phyloP scores from a whole-genome alignment of 2,113 vertebrate genomes.

The Nyctereutes procyonoides region DNA sequence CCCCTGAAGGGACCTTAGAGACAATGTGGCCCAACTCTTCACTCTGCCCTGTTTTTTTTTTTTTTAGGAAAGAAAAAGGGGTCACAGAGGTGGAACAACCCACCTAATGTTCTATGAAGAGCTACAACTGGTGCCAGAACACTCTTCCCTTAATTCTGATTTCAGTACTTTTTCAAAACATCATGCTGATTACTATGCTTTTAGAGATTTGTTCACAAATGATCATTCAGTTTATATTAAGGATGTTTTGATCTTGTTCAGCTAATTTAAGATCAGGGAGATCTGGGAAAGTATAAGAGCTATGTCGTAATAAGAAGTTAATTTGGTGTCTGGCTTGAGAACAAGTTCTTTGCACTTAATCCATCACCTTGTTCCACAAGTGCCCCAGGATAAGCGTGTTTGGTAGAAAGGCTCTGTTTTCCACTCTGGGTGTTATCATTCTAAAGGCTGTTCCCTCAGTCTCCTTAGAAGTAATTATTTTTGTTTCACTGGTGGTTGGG shows the following conservation, averaged over 20 bases:
- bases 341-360: neutral
- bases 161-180: neutral
- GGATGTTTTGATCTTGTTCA: constrained; percentile 7
- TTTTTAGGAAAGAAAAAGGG: neutral
- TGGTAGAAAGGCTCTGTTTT: neutral
- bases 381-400: neutral
- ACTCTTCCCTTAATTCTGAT: neutral
- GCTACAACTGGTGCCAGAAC: too few relatives aligned
- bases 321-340: neutral
- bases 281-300: neutral
- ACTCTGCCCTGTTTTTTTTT: neutral
- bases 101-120: neutral
- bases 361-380: neutral
- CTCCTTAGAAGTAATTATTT: neutral
- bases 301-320: neutral
- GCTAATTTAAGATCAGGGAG: constrained; percentile 20
- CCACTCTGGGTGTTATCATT: neutral
- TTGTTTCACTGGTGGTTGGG: neutral
- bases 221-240: neutral
- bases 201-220: neutral
- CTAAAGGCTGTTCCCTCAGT: neutral
- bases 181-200: neutral
- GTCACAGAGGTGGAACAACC: neutral
- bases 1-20: neutral
- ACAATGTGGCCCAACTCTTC: neutral